phyloP scores from a whole-genome alignment of 92 coral and sea anemone genomes.

The Siderastrea siderea region DNA sequence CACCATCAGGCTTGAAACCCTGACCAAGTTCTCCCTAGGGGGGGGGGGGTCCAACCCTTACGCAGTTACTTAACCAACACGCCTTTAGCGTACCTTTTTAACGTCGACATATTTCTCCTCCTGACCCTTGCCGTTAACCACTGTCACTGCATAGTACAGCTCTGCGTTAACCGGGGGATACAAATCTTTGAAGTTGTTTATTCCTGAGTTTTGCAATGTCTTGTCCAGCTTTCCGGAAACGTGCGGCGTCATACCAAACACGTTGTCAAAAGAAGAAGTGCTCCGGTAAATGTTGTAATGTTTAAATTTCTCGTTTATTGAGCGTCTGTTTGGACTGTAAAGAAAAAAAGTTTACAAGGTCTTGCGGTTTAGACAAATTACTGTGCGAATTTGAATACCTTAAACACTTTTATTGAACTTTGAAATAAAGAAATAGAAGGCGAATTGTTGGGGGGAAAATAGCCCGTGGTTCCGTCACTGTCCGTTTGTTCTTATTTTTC shows the following conservation, averaged over 20 bases:
- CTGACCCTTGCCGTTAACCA: conserved; percentile 83
- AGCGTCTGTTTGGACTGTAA: conserved; percentile 33
- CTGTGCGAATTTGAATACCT: too few species aligned
- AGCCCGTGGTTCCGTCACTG: too few species aligned
- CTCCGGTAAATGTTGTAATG: conserved; percentile 94
- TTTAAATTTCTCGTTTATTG: conserved; percentile 83
- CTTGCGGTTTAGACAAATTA: too few species aligned
- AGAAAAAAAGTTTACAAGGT: too few species aligned
- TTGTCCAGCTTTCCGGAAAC: conserved; percentile 79
- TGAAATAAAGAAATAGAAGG: too few species aligned
- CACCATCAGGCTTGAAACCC: too few species aligned
- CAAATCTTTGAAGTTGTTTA: conserved; percentile 79
- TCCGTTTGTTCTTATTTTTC: too few species aligned
- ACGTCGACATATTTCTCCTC: conserved; percentile 75
- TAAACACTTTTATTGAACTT: too few species aligned
- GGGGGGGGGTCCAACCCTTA: too few species aligned
- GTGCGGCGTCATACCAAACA: conserved; percentile 83
- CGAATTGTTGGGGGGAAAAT: too few species aligned
- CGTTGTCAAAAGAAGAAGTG: conserved; percentile 66
- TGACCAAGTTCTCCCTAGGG: too few species aligned
- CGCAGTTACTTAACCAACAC: too few species aligned
- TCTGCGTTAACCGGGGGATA: conserved; percentile 79
- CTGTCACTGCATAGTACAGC: conserved; percentile 92
- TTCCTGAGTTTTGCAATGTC: conserved; percentile 66
- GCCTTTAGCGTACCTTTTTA: conserved; percentile 62